These are phyloP conservation scores for Steinernema hermaphroditum DNA, from an alignment of 2,888 invertebrate genomes.

Conservation along the genomic window DNA sequence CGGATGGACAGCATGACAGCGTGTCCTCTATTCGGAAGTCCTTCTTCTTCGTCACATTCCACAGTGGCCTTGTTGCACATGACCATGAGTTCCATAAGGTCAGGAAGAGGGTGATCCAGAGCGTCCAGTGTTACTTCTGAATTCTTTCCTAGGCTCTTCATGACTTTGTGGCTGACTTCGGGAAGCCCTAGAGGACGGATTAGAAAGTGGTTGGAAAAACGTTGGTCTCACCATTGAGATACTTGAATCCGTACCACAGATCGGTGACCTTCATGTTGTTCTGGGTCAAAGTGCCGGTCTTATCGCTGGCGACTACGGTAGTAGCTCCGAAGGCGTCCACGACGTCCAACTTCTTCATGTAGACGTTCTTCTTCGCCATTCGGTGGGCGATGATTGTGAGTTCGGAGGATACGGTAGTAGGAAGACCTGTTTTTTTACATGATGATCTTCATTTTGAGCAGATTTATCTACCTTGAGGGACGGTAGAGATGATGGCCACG, in stretches of 20 bases:
- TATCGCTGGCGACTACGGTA: slow-evolving; percentile 46
- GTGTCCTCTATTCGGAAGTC: not conserved
- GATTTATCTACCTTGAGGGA: not conserved
- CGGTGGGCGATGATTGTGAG: slow-evolving; percentile 43
- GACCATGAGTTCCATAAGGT: slow-evolving; percentile 5
- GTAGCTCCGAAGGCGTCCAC: slow-evolving; percentile 42
- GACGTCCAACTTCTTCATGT: slow-evolving; percentile 40
- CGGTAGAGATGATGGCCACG: slow-evolving; percentile 34
- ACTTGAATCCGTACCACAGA: slow-evolving; percentile 43
- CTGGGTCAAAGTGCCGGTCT: slow-evolving; percentile 51
- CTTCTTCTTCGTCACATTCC: not conserved
- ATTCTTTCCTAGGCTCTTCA: not conserved
- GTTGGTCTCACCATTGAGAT: slow-evolving; percentile 34
- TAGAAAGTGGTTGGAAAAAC: not conserved
- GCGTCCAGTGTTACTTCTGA: not conserved
- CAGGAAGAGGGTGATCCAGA: not conserved
- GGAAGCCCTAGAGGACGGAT: not conserved
- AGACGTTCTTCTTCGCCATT: slow-evolving; percentile 43
- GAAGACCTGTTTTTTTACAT: slow-evolving; percentile 30
- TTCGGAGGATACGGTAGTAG: slow-evolving; percentile 44
- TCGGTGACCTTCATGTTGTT: slow-evolving; percentile 51
- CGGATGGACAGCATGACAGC: not conserved
- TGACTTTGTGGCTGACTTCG: not conserved
- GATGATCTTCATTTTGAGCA: not conserved
- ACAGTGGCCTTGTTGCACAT: slow-evolving; percentile 17